Evolutionary conservation across 1,140 invertebrate genomes (phyloP).

Genomic region (Frieseomelitta varia): DNA sequence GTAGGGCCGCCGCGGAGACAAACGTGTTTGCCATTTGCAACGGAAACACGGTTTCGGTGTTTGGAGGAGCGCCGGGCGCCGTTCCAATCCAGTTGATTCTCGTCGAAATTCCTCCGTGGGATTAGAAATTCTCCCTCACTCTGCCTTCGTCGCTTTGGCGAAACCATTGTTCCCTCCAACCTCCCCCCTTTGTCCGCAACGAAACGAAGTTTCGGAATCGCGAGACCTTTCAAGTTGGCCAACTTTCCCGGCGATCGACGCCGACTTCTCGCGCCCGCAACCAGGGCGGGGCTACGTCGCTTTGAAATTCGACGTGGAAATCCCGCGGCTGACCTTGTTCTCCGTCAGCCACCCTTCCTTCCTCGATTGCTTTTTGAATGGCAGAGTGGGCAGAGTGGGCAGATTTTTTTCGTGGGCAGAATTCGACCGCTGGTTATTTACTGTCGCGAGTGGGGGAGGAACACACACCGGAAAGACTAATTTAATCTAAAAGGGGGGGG

Average conservation of each 20-base stretch:
- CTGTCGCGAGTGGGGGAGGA: background rate
- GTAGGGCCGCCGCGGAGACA: background rate
- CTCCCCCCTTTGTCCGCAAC: background rate
- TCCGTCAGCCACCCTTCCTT: background rate
- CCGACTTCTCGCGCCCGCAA: background rate
- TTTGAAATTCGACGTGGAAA: slow-evolving; percentile 13
- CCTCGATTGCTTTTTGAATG: slow-evolving; percentile 19
- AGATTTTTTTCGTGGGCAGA: background rate
- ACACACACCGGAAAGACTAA: too few species aligned
- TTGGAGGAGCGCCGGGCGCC: background rate
- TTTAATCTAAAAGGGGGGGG: too few species aligned
- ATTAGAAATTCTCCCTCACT: background rate
- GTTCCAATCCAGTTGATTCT: background rate
- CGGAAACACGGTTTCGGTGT: background rate
- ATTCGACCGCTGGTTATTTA: slow-evolving; percentile 2
- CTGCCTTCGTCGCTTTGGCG: background rate
- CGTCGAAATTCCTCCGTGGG: background rate
- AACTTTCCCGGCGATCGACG: slow-evolving; percentile 6
- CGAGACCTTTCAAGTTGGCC: background rate
- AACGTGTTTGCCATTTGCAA: slow-evolving; percentile 22
- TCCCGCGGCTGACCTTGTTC: background rate
- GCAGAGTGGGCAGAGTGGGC: too few species aligned
- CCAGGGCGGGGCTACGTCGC: background rate
- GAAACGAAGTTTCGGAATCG: slow-evolving; percentile 9
- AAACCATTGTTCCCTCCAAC: background rate